Conservation (phyloP, 2,797 vertebrate genomes). For the Adelosebastes latens region DNA sequence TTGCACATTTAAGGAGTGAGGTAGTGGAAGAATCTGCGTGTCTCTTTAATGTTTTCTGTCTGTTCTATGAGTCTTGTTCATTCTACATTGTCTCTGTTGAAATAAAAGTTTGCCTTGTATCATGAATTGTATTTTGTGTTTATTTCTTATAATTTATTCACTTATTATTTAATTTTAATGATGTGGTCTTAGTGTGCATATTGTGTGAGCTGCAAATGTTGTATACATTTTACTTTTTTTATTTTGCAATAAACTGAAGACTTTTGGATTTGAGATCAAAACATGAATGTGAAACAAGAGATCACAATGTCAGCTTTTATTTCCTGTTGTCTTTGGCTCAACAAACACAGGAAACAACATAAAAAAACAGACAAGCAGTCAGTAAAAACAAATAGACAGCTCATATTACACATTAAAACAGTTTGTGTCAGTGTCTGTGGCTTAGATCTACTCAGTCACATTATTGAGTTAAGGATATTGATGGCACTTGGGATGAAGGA, state of each 20-base stretch:
- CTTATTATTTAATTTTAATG: not conserved
- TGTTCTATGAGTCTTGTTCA: not conserved
- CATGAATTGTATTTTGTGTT: not conserved
- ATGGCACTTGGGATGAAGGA: too few species aligned
- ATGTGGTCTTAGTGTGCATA: not conserved
- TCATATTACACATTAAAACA: too few species aligned
- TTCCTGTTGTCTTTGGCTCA: too few species aligned
- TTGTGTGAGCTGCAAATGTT: not conserved
- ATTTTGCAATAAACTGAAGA: not conserved
- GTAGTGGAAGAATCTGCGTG: not conserved
- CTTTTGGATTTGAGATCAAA: not conserved
- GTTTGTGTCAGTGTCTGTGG: too few species aligned
- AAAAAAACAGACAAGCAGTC: too few species aligned
- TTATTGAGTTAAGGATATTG: too few species aligned
- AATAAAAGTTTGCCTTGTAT: not conserved
- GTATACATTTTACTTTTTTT: not conserved
- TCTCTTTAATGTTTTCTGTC: not conserved
- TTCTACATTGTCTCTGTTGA: not conserved
- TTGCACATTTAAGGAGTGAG: not conserved
- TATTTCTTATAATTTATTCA: not conserved
- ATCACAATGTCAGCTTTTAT: not conserved
- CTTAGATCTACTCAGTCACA: too few species aligned
- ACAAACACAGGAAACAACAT: too few species aligned
- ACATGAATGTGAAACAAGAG: not conserved
- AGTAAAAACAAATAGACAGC: too few species aligned